Evolutionary conservation across 2,888 invertebrate species (phyloP).

Genomic region (Tholera decimalis): DNA sequence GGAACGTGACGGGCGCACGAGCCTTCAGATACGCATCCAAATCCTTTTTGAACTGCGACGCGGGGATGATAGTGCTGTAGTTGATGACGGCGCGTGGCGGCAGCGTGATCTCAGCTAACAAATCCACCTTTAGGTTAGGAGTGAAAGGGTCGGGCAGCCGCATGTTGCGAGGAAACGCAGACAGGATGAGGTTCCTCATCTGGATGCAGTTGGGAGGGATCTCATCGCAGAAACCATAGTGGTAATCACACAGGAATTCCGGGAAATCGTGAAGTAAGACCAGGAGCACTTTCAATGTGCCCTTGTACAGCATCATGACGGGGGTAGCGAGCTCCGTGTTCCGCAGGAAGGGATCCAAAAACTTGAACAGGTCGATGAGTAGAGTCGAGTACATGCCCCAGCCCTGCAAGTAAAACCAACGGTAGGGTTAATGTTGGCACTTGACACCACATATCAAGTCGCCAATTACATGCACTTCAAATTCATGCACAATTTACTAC

Average conservation of each 20-base stretch:
- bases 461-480: conserved; percentile 45
- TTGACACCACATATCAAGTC: conserved; percentile 5
- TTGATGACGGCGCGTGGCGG: conserved; percentile 98
- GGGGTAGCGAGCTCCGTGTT: conserved; percentile 99
- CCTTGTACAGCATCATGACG: conserved; percentile 98
- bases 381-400: conserved; percentile 99
- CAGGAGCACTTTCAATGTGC: conserved; percentile 97
- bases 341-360: conserved; percentile 98
- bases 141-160: conserved; percentile 99
- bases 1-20: conserved; percentile 98
- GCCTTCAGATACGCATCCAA: conserved; percentile 99
- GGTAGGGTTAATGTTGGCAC: conserved; percentile 12
- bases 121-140: conserved; percentile 98
- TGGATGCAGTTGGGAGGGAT: conserved; percentile 99
- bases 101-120: conserved; percentile 96
- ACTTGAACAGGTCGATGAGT: conserved; percentile 98
- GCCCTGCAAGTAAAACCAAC: conserved; percentile 89
- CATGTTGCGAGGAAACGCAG: conserved; percentile 99
- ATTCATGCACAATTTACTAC: conserved; percentile 51
- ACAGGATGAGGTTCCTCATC: conserved; percentile 99
- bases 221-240: conserved; percentile 99
- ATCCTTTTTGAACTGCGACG: conserved; percentile 97
- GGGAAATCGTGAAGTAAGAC: conserved; percentile 99
- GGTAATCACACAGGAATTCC: conserved; percentile 99
- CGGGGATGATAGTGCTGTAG: conserved; percentile 96